Evolutionary conservation across 1,140 invertebrate genomes (phyloP).

Genomic region (Pararge aegeria): DNA sequence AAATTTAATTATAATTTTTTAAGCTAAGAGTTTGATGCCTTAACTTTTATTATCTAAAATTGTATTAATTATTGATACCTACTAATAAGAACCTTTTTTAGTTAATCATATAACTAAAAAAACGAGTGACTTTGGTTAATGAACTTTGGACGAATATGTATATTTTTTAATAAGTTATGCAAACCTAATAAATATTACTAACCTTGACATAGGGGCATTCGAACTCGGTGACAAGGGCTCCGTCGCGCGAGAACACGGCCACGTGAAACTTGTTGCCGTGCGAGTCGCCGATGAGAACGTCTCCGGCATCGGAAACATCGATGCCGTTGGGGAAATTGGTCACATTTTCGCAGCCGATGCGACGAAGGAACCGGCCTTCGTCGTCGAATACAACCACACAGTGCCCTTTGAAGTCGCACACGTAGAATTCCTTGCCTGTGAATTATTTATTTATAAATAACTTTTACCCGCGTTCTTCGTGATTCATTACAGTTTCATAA

Average conservation of each 20-base stretch:
- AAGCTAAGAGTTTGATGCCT: no score
- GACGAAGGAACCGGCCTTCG: conserved; percentile 92
- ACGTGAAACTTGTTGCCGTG: conserved; percentile 99
- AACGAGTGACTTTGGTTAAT: no score
- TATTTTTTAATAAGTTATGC: no score
- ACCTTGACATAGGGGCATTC: conserved; percentile 98
- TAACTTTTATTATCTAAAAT: no score
- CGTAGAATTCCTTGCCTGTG: conserved; percentile 95
- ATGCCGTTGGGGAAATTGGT: conserved; percentile 99
- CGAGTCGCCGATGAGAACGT: conserved; percentile 97
- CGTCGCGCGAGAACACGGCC: conserved; percentile 94
- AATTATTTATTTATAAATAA: conserved; percentile 16
- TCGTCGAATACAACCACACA: conserved; percentile 97
- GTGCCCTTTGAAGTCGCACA: conserved; percentile 98
- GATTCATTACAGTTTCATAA: no score
- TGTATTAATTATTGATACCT: no score
- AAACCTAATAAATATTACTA: no score
- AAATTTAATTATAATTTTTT: no score
- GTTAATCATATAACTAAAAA: no score
- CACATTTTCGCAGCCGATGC: conserved; percentile 96
- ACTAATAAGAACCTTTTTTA: no score
- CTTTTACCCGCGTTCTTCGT: neutral
- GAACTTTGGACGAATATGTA: no score
- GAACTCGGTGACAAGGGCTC: conserved; percentile 93
- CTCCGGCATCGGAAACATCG: conserved; percentile 97